A percentile compares a stretch with the other conserved stretches of the same genome.
Evolutionary conservation across 2,797 vertebrate species (phyloP).

Genomic region (Heteromormyrus szaboi): DNA sequence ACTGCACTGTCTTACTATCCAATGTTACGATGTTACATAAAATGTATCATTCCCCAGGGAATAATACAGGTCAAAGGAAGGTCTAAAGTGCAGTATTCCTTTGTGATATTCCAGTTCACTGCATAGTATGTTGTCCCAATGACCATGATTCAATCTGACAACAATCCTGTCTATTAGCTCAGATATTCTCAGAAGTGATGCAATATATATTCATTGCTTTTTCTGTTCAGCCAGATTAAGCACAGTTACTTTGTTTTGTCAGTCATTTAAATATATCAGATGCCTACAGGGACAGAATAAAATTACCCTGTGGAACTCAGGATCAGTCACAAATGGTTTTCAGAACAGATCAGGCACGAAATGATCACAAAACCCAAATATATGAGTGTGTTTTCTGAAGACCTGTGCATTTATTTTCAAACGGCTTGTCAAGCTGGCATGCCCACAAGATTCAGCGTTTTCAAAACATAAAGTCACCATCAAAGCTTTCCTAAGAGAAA

Average conservation of each 20-base stretch:
- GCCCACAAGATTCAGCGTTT: background rate
- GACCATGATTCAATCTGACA: background rate
- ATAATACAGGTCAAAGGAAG: background rate
- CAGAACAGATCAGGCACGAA: background rate
- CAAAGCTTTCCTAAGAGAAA: background rate
- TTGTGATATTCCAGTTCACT: background rate
- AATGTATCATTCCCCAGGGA: background rate
- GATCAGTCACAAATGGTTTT: background rate
- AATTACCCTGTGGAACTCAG: background rate
- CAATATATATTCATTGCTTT: background rate
- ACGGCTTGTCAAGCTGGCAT: background rate
- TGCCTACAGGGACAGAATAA: background rate
- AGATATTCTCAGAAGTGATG: background rate
- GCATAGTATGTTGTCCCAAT: background rate
- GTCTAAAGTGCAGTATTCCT: background rate
- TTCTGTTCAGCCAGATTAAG: conserved; percentile 3
- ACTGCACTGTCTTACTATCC: background rate
- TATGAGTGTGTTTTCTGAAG: background rate
- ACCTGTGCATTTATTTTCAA: background rate
- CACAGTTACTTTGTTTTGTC: background rate
- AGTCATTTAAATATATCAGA: background rate
- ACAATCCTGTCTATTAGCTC: background rate
- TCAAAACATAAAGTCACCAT: background rate
- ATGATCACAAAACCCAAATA: background rate
- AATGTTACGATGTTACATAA: background rate